Evolutionary conservation across 2,113 vertebrate species (phyloP).

Genomic region (Arizona elegans): DNA sequence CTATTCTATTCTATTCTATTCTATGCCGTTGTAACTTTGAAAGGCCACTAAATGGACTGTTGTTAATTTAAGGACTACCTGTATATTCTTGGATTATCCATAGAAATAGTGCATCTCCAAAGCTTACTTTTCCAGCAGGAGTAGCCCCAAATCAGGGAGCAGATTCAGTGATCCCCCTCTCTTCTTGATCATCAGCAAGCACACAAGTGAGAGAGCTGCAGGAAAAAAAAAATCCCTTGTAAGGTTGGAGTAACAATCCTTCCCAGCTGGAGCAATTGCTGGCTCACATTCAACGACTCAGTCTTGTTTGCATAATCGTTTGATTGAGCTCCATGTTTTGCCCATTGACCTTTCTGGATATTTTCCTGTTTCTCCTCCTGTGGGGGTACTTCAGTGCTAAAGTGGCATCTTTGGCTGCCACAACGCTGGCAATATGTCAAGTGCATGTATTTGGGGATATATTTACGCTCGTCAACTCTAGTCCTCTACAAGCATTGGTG

Average conservation of each 20-base stretch:
- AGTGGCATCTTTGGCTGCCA: constrained; percentile 56
- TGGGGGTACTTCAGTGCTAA: constrained; percentile 52
- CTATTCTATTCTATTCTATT: no score
- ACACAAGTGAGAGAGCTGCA: background rate
- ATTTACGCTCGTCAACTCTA: constrained; percentile 66
- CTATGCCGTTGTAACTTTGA: background rate
- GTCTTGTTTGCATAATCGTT: constrained; percentile 37
- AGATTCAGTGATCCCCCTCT: background rate
- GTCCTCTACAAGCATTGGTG: constrained; percentile 65
- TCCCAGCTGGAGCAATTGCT: background rate
- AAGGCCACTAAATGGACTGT: background rate
- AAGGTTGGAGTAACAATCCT: background rate
- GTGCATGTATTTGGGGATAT: constrained; percentile 57
- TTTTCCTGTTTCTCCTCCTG: constrained; percentile 55
- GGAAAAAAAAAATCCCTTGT: background rate
- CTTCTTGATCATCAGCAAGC: background rate
- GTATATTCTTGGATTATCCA: background rate
- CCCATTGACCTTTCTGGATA: constrained; percentile 56
- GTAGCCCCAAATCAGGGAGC: background rate
- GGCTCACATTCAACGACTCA: background rate
- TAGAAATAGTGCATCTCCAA: background rate
- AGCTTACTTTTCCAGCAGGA: background rate
- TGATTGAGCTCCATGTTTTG: constrained; percentile 46
- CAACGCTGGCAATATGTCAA: constrained; percentile 61
- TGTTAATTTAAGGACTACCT: background rate